Evolutionary conservation across 2,797 vertebrate genomes (phyloP).

Genomic region (Argyrosomus regius): DNA sequence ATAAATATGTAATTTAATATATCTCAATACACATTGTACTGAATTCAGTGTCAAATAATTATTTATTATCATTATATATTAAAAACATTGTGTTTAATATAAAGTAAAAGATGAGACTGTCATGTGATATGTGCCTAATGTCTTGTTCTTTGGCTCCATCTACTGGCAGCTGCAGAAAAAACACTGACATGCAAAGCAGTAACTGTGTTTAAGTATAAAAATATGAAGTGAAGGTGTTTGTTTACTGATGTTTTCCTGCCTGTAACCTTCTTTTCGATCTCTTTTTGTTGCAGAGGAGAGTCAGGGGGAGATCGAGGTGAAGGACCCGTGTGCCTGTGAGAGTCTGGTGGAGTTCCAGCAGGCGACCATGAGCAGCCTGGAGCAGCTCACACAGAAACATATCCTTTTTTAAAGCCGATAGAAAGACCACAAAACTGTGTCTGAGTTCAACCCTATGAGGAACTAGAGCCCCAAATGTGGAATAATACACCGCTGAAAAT

Average conservation of each 20-base stretch:
- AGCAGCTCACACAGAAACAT: slow-evolving; percentile 92
- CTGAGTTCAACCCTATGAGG: no score
- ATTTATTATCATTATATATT: no score
- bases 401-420: slow-evolving; percentile 87
- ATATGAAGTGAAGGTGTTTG: neutral
- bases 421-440: no score
- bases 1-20: no score
- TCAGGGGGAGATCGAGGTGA: slow-evolving; percentile 91
- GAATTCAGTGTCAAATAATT: neutral
- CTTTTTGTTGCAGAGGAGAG: slow-evolving; percentile 88
- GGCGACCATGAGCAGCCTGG: slow-evolving; percentile 90
- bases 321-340: slow-evolving; percentile 93
- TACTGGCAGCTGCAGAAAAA: slow-evolving; percentile 37
- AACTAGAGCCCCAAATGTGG: no score
- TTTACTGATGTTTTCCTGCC: neutral
- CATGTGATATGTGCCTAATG: neutral
- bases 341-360: slow-evolving; percentile 95
- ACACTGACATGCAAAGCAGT: neutral
- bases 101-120: neutral
- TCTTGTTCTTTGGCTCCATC: slow-evolving; percentile 60
- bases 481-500: no score
- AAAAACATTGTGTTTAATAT: no score
- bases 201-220: neutral
- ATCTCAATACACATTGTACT: no score
- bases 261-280: neutral